Evolutionary conservation across 2,797 vertebrate genomes (phyloP).

Genomic region (Podarcis siculus): DNA sequence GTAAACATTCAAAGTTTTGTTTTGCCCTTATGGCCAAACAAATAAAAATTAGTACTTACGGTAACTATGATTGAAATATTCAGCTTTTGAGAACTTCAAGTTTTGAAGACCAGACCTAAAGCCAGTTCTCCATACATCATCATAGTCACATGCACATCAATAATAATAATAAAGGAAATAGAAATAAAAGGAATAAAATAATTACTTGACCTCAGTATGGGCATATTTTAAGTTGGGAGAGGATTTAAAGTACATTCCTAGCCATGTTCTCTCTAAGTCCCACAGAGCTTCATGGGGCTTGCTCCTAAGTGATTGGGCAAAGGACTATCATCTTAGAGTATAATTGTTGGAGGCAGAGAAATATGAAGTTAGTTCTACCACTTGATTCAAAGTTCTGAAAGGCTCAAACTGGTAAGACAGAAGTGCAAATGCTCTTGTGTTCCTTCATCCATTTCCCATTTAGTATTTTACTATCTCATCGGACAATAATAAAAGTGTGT

Average conservation of each 20-base stretch:
- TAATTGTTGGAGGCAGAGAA: too few relatives aligned
- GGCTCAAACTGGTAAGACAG: too few relatives aligned
- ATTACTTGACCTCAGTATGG: not conserved
- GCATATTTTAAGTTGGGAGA: not conserved
- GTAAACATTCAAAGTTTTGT: not conserved
- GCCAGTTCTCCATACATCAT: not conserved
- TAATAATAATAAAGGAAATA: too few relatives aligned
- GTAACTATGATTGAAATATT: not conserved
- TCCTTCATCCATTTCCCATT: too few relatives aligned
- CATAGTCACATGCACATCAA: not conserved
- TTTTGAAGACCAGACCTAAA: not conserved
- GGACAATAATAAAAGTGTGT: too few relatives aligned
- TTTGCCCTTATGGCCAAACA: not conserved
- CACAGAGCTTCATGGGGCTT: not conserved
- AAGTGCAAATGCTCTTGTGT: too few relatives aligned
- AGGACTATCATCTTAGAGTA: too few relatives aligned
- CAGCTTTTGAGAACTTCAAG: not conserved
- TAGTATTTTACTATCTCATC: too few relatives aligned
- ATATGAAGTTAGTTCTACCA: too few relatives aligned
- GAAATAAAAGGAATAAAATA: not conserved
- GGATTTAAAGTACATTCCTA: not conserved
- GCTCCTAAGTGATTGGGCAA: too few relatives aligned
- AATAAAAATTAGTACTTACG: not conserved
- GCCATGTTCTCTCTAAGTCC: not conserved
- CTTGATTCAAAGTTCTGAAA: too few relatives aligned